These are phyloP conservation scores for Rousettus madagascariensis DNA, from an alignment of 2,797 vertebrate species.

Conservation along the genomic window DNA sequence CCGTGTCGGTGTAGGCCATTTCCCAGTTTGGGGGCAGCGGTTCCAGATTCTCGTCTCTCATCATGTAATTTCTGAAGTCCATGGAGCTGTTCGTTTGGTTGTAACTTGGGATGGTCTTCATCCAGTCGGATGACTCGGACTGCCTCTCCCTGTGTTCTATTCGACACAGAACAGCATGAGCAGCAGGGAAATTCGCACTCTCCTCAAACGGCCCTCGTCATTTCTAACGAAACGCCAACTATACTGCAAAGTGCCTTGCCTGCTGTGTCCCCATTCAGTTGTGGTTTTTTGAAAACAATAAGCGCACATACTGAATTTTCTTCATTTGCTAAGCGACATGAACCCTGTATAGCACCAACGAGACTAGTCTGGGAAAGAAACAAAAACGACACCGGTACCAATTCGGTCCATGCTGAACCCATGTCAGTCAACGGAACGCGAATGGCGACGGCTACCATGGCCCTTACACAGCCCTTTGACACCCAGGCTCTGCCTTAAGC, in stretches of 20 bases:
- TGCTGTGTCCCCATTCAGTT: slow-evolving; percentile 32
- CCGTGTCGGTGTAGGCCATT: slow-evolving; percentile 98
- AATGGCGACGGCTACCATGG: neutral
- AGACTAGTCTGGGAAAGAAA: neutral
- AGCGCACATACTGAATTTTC: slow-evolving; percentile 69
- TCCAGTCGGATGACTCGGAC: slow-evolving; percentile 92
- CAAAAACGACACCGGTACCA: slow-evolving; percentile 16
- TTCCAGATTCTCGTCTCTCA: slow-evolving; percentile 94
- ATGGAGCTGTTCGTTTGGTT: slow-evolving; percentile 93
- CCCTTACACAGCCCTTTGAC: neutral
- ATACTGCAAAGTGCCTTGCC: slow-evolving; percentile 47
- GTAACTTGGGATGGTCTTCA: slow-evolving; percentile 96
- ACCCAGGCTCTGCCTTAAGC: neutral
- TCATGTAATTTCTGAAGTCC: slow-evolving; percentile 93
- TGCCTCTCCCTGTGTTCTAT: slow-evolving; percentile 87
- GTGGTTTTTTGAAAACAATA: slow-evolving; percentile 67
- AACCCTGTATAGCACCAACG: slow-evolving; percentile 44
- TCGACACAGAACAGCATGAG: slow-evolving; percentile 72
- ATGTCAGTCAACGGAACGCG: neutral
- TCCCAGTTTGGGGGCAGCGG: slow-evolving; percentile 96
- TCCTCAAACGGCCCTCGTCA: slow-evolving; percentile 69
- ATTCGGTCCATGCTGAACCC: neutral
- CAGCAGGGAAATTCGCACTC: neutral
- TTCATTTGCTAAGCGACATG: slow-evolving; percentile 64
- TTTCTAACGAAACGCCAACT: slow-evolving; percentile 59